Evolutionary conservation across 64 coral and sea anemone species (phyloP).

Genomic region (Actinia tenebrosa): DNA sequence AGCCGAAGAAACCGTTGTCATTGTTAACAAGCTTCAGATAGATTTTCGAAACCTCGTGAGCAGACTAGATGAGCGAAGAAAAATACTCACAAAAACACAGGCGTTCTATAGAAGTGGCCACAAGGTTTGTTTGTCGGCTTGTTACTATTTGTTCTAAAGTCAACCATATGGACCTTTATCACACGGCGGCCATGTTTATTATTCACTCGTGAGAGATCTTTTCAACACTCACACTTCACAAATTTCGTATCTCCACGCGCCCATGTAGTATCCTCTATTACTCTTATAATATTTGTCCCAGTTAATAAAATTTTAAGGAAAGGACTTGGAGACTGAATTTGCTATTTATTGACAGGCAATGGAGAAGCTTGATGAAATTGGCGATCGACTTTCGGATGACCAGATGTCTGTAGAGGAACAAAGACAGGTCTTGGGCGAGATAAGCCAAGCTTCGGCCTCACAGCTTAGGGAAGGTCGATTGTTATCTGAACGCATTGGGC

Average conservation of each 20-base stretch:
- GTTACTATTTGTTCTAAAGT: neutral
- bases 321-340: neutral
- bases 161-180: no score
- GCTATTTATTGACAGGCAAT: conserved; percentile 52
- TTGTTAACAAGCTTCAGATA: conserved; percentile 57
- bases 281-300: no score
- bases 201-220: no score
- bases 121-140: conserved; percentile 43
- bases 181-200: no score
- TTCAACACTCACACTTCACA: no score
- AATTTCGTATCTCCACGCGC: no score
- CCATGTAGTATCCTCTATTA: no score
- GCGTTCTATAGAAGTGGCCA: conserved; percentile 63
- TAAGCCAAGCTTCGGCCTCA: conserved; percentile 68
- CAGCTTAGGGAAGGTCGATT: conserved; percentile 72
- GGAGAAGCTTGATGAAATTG: conserved; percentile 64
- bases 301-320: no score
- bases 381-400: conserved; percentile 61
- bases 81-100: conserved; percentile 65
- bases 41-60: conserved; percentile 59
- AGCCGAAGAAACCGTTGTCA: conserved; percentile 47
- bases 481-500: conserved; percentile 63
- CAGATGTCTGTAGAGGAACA: conserved; percentile 76
- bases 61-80: conserved; percentile 68
- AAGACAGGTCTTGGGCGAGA: conserved; percentile 57